These are phyloP conservation scores for Mantis religiosa DNA, from an alignment of 2,888 invertebrate species.

Conservation along the genomic window DNA sequence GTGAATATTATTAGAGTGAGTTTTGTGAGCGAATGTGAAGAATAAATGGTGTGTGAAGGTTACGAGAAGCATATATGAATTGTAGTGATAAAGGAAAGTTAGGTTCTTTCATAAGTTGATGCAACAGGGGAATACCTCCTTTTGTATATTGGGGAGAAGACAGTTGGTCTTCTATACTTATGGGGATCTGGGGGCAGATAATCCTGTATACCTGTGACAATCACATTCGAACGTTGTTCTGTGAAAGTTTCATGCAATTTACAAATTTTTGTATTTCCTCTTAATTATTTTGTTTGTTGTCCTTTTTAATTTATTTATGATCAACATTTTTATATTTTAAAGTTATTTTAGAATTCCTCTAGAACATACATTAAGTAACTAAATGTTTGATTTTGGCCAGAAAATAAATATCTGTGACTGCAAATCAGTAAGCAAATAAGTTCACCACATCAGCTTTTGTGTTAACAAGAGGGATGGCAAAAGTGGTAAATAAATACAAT, in stretches of 20 bases:
- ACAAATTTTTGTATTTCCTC: constrained; percentile 1
- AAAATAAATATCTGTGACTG: constrained; percentile 28
- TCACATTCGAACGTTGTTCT: constrained; percentile 23
- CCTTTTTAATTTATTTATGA: constrained; percentile 14
- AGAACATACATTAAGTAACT: not conserved
- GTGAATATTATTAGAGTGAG: not conserved
- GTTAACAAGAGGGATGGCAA: constrained; percentile 28
- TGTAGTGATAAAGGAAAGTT: not conserved
- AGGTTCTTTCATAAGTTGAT: not conserved
- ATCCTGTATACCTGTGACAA: constrained; percentile 32
- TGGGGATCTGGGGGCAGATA: not conserved
- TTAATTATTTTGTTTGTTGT: constrained; percentile 8
- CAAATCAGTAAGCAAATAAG: constrained; percentile 25
- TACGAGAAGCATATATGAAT: not conserved
- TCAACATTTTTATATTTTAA: not conserved
- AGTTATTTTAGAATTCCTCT: not conserved
- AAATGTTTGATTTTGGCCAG: constrained; percentile 5
- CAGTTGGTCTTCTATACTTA: not conserved
- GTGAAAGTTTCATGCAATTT: constrained; percentile 9
- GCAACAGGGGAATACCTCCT: not conserved
- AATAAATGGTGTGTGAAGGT: not conserved
- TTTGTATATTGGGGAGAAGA: constrained; percentile 4
- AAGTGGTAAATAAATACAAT: constrained; percentile 4
- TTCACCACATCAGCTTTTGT: constrained; percentile 24
- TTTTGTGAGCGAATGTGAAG: constrained; percentile 14